phyloP scores from a whole-genome alignment of 2,113 vertebrate species.

The Centropus unirufus region DNA sequence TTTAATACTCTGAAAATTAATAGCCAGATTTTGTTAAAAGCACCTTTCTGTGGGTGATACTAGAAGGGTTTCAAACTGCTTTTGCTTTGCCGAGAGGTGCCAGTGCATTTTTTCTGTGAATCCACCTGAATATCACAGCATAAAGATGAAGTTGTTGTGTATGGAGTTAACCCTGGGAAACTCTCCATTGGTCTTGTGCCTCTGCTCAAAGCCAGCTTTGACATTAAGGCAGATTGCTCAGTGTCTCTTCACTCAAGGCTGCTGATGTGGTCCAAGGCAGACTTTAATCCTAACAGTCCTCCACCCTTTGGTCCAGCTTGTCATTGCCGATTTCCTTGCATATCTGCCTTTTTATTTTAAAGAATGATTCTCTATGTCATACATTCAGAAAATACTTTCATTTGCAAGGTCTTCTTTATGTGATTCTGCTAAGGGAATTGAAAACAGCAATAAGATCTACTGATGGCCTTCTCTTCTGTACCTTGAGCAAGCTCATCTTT shows the following conservation, averaged over 20 bases:
- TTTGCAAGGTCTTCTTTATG: neutral
- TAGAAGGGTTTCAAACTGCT: neutral
- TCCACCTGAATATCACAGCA: no score
- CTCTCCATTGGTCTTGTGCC: rapidly evolving
- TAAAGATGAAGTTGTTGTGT: neutral
- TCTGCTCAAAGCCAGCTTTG: neutral
- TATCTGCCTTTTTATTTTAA: neutral
- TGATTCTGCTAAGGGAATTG: neutral
- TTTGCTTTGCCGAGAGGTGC: neutral
- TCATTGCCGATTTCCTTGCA: neutral
- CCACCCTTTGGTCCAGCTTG: neutral
- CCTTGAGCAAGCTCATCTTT: neutral
- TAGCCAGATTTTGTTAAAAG: neutral
- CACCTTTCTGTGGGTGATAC: neutral
- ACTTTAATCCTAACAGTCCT: neutral
- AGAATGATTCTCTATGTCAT: neutral
- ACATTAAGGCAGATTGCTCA: neutral
- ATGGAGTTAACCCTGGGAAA: neutral
- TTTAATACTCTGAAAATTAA: neutral
- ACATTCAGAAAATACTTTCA: neutral
- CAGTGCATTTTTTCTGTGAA: constrained; percentile 34
- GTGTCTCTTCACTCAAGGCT: neutral
- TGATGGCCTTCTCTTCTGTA: neutral
- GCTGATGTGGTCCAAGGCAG: neutral
- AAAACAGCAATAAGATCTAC: neutral